Evolutionary conservation across 2,113 vertebrate genomes (phyloP).

Genomic region (Seriola dumerili): DNA sequence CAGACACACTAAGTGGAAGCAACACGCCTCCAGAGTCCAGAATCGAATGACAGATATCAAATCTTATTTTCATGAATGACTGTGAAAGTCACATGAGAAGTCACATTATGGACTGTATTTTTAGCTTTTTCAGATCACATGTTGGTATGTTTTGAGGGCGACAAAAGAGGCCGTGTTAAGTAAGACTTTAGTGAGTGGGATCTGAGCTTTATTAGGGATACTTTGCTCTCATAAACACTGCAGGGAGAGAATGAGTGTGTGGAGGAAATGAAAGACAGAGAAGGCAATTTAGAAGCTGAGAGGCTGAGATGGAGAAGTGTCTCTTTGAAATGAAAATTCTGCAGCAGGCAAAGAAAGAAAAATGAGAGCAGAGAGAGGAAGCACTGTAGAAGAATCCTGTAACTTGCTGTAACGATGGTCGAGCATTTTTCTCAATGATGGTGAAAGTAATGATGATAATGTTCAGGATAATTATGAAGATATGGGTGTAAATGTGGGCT

Average conservation of each 20-base stretch:
- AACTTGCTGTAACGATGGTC: slow-evolving; percentile 1
- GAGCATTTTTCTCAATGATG: background rate
- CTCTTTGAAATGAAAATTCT: slow-evolving; percentile 24
- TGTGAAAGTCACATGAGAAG: no score
- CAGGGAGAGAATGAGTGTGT: background rate
- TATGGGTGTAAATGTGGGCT: background rate
- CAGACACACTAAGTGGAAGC: no score
- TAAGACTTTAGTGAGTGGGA: background rate
- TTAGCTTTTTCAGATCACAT: no score
- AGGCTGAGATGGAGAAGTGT: background rate
- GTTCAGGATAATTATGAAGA: background rate
- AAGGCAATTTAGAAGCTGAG: background rate
- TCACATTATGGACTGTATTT: no score
- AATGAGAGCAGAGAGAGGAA: background rate
- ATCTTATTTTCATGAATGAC: no score
- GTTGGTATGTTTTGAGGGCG: no score
- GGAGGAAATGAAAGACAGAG: background rate
- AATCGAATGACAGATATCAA: background rate
- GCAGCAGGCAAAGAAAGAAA: slow-evolving; percentile 6
- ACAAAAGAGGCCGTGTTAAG: no score
- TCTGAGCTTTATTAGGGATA: background rate
- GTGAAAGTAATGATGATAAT: background rate
- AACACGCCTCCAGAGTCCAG: background rate
- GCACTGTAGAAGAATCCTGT: background rate
- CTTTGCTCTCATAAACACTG: background rate